Evolutionary conservation across 1,140 invertebrate genomes (phyloP).

Genomic region (Drosophila ohnishii): DNA sequence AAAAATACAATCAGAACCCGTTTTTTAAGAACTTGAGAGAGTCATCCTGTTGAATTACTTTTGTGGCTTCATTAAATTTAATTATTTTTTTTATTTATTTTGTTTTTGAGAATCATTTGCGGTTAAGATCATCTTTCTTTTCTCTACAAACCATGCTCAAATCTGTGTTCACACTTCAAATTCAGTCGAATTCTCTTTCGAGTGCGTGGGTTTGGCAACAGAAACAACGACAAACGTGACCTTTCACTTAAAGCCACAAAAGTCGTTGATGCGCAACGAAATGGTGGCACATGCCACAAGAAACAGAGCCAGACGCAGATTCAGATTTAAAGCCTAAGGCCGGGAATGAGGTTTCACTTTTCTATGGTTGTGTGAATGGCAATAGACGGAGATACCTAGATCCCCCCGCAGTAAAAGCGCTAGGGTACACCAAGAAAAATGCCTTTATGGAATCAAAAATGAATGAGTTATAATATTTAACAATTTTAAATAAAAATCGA

Average conservation of each 20-base stretch:
- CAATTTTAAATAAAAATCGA: not conserved
- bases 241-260: conserved; percentile 57
- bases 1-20: not conserved
- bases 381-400: conserved; percentile 2
- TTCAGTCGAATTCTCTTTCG: conserved; percentile 13
- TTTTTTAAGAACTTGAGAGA: not conserved
- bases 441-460: conserved; percentile 10
- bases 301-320: conserved; percentile 22
- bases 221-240: conserved; percentile 43
- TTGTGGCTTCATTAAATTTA: conserved; percentile 30
- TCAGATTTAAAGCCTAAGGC: conserved; percentile 4
- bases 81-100: not conserved
- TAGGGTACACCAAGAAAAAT: conserved; percentile 14
- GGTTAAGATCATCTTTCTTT: conserved; percentile 18
- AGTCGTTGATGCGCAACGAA: conserved; percentile 49
- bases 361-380: conserved; percentile 25
- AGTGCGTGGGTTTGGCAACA: conserved; percentile 38
- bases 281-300: conserved; percentile 52
- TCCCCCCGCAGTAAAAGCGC: conserved; percentile 13
- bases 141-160: conserved; percentile 2
- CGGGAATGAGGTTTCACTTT: conserved; percentile 52
- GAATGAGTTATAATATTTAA: not conserved
- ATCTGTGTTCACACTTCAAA: conserved; percentile 31
- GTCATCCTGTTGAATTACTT: conserved; percentile 16
- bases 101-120: conserved; percentile 37